Conservation (phyloP, 2,113 vertebrate species). For the Odocoileus hemionus region DNA sequence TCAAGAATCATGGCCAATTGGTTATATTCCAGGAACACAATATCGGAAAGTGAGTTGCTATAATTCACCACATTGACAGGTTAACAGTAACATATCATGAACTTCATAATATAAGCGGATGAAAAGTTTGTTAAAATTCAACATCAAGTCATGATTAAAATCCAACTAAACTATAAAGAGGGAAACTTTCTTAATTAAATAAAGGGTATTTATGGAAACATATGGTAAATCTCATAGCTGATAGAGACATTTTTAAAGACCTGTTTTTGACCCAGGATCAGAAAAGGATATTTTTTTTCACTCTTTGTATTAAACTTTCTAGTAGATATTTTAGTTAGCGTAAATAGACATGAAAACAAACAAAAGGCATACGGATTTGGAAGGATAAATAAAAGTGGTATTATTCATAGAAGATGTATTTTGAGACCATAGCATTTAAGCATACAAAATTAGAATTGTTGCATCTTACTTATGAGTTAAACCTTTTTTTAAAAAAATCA, state of each 20-base stretch:
- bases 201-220: background rate
- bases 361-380: background rate
- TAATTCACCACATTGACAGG: background rate
- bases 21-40: background rate
- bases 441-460: background rate
- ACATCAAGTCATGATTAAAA: background rate
- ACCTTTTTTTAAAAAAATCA: background rate
- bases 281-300: background rate
- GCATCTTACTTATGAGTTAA: background rate
- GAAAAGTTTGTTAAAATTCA: slow-evolving; percentile 3
- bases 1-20: background rate
- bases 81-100: background rate
- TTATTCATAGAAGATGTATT: background rate
- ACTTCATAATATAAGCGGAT: background rate
- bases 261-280: background rate
- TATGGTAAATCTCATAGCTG: background rate
- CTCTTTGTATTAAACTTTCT: background rate
- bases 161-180: background rate
- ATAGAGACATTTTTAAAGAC: background rate
- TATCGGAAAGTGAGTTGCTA: background rate
- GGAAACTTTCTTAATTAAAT: background rate
- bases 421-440: background rate
- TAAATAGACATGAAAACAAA: background rate
- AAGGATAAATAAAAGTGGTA: background rate
- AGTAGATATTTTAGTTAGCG: background rate